Percentiles rank a stretch among this genome's conserved stretches.
Evolutionary conservation across 2,113 vertebrate genomes (phyloP).

Genomic region (Numida meleagris): DNA sequence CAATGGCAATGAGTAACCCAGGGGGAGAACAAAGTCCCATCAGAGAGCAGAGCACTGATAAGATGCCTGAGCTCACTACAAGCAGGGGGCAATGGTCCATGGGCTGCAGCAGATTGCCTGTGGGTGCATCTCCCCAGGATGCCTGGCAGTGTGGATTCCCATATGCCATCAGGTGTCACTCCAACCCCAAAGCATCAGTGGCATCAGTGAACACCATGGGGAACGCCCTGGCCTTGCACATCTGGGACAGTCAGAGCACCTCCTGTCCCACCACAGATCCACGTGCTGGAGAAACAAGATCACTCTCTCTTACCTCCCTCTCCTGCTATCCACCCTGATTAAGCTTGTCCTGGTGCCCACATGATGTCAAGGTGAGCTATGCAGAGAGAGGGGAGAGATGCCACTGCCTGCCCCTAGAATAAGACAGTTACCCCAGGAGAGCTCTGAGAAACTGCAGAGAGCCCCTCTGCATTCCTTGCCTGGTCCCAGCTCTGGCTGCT

Average conservation of each 20-base stretch:
- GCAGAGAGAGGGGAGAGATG: fast-evolving
- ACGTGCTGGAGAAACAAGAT: neutral
- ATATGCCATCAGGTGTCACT: neutral
- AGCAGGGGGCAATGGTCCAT: neutral
- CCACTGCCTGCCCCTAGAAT: neutral
- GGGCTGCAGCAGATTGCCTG: fast-evolving
- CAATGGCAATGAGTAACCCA: neutral
- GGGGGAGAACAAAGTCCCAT: neutral
- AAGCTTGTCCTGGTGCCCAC: neutral
- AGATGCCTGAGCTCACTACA: neutral
- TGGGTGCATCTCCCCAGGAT: neutral
- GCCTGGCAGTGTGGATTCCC: neutral
- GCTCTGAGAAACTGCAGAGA: fast-evolving
- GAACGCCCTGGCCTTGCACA: neutral
- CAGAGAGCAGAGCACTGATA: neutral
- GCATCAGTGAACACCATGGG: neutral
- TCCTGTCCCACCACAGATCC: neutral
- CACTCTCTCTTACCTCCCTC: neutral
- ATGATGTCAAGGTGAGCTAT: neutral
- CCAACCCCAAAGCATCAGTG: neutral
- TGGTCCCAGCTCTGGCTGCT: neutral
- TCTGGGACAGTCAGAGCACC: neutral
- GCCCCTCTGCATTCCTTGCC: neutral
- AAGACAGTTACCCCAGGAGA: neutral
- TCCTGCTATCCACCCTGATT: neutral